These are phyloP conservation scores for Thymelicus sylvestris DNA, from an alignment of 2,888 invertebrate species.

Conservation along the genomic window DNA sequence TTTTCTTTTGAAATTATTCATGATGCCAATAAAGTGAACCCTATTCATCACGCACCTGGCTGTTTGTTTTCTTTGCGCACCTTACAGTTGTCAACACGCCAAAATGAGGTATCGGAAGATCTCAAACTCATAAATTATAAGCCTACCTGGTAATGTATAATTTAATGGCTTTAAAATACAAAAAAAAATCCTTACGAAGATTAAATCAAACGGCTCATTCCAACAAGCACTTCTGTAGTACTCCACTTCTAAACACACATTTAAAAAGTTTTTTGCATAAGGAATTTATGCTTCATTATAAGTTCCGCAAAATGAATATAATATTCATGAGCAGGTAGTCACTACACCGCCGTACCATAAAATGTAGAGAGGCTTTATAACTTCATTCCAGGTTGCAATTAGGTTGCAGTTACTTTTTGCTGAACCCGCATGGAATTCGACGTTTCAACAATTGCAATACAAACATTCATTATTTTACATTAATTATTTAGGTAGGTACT, in stretches of 20 bases:
- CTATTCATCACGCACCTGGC: no score
- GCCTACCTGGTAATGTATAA: no score
- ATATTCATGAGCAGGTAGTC: slow-evolving; percentile 27
- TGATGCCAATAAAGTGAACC: no score
- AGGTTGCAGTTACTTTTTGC: slow-evolving; percentile 63
- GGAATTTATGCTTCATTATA: slow-evolving; percentile 26
- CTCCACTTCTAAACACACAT: neutral
- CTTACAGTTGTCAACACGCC: no score
- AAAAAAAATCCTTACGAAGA: no score
- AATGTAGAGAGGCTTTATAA: slow-evolving; percentile 51
- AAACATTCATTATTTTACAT: slow-evolving; percentile 75
- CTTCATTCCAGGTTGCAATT: slow-evolving; percentile 69
- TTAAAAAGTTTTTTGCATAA: slow-evolving; percentile 19
- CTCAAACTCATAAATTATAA: no score
- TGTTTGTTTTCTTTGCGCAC: no score
- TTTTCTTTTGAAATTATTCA: no score
- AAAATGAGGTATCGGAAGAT: neutral
- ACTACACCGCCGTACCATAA: slow-evolving; percentile 16
- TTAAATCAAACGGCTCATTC: no score
- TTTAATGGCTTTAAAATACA: no score
- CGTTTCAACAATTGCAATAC: slow-evolving; percentile 58
- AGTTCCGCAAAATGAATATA: slow-evolving; percentile 25
- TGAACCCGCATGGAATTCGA: slow-evolving; percentile 56
- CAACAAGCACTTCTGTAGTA: no score
- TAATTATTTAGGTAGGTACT: slow-evolving; percentile 46